Evolutionary conservation across 2,888 invertebrate genomes (phyloP), one percentile per base, ranked within the genome.

Genomic region (Achlya flavicornis): DNA sequence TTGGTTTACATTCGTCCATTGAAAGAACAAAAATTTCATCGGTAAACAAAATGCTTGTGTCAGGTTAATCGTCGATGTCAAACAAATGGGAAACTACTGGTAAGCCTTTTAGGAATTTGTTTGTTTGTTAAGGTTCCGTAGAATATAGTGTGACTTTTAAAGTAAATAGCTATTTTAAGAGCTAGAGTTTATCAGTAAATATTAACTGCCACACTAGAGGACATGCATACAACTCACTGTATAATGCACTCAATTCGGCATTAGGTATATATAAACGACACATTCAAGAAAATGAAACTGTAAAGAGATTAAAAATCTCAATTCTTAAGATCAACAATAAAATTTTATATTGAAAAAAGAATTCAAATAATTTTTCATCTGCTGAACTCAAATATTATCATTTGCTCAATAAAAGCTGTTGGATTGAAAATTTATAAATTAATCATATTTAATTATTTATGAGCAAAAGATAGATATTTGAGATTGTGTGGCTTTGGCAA

Each of bases 1-100:
- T 86, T 87, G 83, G 80, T 85, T 87, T 84, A 85, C 77, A 74
- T 70, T 66, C 70, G 72, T 69, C 75, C 75, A 77, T 77, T 79
- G 80, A 80, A 80, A 80, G 80, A 78, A 74, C 79, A 78, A 78
- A 83, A 83, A 79, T 76, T 77, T 74, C 77, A 78, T 70, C 64
- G 72, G 72, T 73, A 77, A 79, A 81, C 74, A 77, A 83, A 84
- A 81, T 79, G 79, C 75, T 78, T 76, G 71, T 73, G 76, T 75
- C 76, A 71, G 61, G 69, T 74, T 76, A 76, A 80, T 76, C 67
- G 76, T 46, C 64, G 65, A 66, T 26, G 46, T 46, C 2, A 38
- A 38, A 14, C 3, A 12, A 43, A 43, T 14, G 6, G 6, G 41
- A 43, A 43, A 14, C 12, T 43, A 4, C 4, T 43, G 43, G 14